Evolutionary conservation across 2,797 vertebrate species (phyloP), one percentile per base, ranked within the genome.

Genomic region (Bradypodion pumilum): DNA sequence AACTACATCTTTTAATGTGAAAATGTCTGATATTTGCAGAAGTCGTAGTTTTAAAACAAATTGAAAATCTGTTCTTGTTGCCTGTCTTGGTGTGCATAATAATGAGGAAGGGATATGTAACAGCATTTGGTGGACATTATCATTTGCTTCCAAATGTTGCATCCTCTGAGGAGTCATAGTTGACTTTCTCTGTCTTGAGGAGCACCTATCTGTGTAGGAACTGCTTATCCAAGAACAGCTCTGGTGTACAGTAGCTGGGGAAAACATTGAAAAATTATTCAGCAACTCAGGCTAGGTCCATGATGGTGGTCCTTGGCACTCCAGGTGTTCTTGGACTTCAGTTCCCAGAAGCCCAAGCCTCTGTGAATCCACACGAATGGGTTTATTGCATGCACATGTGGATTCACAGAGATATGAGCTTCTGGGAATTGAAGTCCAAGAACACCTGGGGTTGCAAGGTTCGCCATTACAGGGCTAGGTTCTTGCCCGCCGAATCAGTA

Each of bases 101-200:
- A 84, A 91, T 90, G 92, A 93, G 82, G 69, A 88, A 62, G 82
- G 4, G 59, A 10, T 87, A 82, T 88, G 85, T 89, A 89, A 82
- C 86, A 83, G 81, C 78, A 91, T 7, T 91, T 89, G 91, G 83
- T 89, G 91, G 83, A 80, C 81, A 86, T 79, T 77, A 89, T 89
- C 32, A 86, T 91, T 91, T 85, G 84, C 85, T 89, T 91, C 92
- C 89, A 89, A 77, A 88, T 87, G 92, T 90, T 78, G 86, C 75
- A 79, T 91, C 29, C 81, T 85, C 29, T 80, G 73, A 87, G 62
- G 82, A 25, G 52, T 91, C 72, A 27, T 91, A 63, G 89, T 91
- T 91, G 85, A 86, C 75, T 85, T 87, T 63, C 62, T 75, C 4
- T 46, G 19, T 23, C 44, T 73, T 12, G 62, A 62, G 35, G 27